A percentile compares a stretch with the other conserved stretches of the same genome.
These are phyloP conservation scores for Teinopalpus imperialis DNA, from an alignment of 2,888 invertebrate species.

Conservation along the genomic window DNA sequence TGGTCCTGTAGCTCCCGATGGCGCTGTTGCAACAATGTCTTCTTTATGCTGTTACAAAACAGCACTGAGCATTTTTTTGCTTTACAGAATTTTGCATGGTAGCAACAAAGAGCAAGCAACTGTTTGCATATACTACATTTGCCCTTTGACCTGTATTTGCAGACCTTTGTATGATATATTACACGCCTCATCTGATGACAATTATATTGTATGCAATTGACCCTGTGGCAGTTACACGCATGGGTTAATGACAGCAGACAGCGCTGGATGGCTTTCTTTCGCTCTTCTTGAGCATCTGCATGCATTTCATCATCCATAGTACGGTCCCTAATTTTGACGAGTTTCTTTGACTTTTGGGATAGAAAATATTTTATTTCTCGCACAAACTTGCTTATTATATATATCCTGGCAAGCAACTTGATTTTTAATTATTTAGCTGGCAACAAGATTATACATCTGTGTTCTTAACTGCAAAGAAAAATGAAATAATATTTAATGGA, in stretches of 20 bases:
- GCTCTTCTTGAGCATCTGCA: conserved; percentile 2
- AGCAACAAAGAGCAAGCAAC: conserved; percentile 95
- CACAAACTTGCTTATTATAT: too few species aligned
- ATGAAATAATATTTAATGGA: too few species aligned
- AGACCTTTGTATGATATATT: conserved; percentile 93
- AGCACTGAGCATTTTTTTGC: conserved; percentile 9
- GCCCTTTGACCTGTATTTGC: conserved; percentile 93
- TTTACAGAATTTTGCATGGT: conserved; percentile 87
- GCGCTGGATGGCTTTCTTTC: not conserved
- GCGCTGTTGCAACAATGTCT: conserved; percentile 3
- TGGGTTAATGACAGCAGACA: conserved; percentile 86
- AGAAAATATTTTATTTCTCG: too few species aligned
- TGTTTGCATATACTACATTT: conserved; percentile 97
- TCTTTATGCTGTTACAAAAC: conserved; percentile 5
- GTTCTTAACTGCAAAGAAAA: too few species aligned
- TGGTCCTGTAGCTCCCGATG: conserved; percentile 6
- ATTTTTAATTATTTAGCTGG: too few species aligned
- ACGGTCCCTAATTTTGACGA: conserved; percentile 15
- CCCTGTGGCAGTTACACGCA: conserved; percentile 88
- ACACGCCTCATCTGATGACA: conserved; percentile 93
- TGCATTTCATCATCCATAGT: conserved; percentile 9
- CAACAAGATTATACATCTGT: too few species aligned
- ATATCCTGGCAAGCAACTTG: too few species aligned
- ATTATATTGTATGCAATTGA: conserved; percentile 86
- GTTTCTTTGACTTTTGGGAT: too few species aligned